These are phyloP conservation scores for western clawed frog (Xenopus tropicalis) DNA, from an alignment of 2,113 vertebrate genomes.

Conservation along the genomic window UCB_Xtro_10.0 CM004444.2:177786501-177787000, in stretches of 20 bases:
- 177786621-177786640: neutral
- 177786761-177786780: conserved; percentile 50
- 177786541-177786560: conserved; percentile 38
- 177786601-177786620: too few species aligned
- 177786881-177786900: conserved; percentile 56
- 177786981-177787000: conserved; percentile 4
- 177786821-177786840: conserved; percentile 55
- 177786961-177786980: conserved; percentile 42
- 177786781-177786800: conserved; percentile 41
- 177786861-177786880: conserved; percentile 53
- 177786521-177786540: conserved; percentile 46
- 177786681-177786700: conserved; percentile 16
- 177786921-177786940: conserved; percentile 49
- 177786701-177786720: conserved; percentile 30
- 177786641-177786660: neutral
- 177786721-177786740: conserved; percentile 10
- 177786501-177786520: conserved; percentile 9
- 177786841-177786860: conserved; percentile 53
- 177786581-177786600: neutral
- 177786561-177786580: conserved; percentile 1
- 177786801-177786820: conserved; percentile 46
- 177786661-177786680: conserved; percentile 14
- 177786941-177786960: conserved; percentile 32
- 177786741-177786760: conserved; percentile 12
- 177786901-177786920: conserved; percentile 53